A percentile compares a stretch with the other conserved stretches of the same genome.
phyloP scores from a whole-genome alignment of 2,888 invertebrate genomes.

The Clepsis dumicolana region DNA sequence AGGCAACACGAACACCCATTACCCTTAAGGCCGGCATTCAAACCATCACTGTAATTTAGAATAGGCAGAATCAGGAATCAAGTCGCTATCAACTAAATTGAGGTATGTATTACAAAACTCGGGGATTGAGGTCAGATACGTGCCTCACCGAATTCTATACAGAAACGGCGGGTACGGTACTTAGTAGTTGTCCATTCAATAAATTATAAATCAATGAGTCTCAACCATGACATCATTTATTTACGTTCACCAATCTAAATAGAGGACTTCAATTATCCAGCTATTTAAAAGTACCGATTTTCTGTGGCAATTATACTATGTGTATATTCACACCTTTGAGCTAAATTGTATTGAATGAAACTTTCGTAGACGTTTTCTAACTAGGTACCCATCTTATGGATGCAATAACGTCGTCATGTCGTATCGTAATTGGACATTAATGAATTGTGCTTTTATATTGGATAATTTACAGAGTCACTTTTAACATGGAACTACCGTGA shows the following conservation, averaged over 20 bases:
- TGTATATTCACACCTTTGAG: background rate
- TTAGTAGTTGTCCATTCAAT: slow-evolving; percentile 8
- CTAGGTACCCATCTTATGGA: background rate
- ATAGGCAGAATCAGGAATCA: slow-evolving; percentile 18
- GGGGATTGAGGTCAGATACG: slow-evolving; percentile 24
- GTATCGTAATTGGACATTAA: background rate
- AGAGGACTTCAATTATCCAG: background rate
- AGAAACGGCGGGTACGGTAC: slow-evolving; percentile 8
- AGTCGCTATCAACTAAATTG: background rate
- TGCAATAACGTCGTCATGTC: too few relatives aligned
- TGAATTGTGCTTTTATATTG: background rate
- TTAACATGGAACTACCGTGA: too few relatives aligned
- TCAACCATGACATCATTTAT: slow-evolving; percentile 27
- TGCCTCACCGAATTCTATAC: slow-evolving; percentile 24
- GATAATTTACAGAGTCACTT: too few relatives aligned
- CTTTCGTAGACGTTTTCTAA: background rate
- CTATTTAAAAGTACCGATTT: background rate
- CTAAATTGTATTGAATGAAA: background rate
- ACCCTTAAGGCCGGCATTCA: slow-evolving; percentile 20
- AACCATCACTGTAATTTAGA: slow-evolving; percentile 11
- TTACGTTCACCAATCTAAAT: slow-evolving; percentile 13
- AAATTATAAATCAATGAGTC: slow-evolving; percentile 29
- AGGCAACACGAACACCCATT: slow-evolving; percentile 46
- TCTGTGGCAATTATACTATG: background rate
- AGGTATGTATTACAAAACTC: slow-evolving; percentile 21